phyloP scores from a whole-genome alignment of 2,113 vertebrate species.

The Halcyon malimbica region DNA sequence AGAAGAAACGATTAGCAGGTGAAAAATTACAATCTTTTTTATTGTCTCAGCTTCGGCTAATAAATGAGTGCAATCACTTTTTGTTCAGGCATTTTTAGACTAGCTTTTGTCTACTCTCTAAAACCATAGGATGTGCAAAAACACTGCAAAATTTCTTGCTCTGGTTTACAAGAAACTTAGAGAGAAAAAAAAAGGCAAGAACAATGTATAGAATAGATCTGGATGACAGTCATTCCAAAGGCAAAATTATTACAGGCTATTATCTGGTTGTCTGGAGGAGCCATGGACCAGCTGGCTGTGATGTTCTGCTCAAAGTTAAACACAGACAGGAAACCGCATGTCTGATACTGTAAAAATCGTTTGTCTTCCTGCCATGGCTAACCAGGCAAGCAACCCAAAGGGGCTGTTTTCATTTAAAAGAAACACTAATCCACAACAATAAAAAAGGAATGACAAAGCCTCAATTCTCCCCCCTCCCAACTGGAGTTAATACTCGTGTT shows the following conservation, averaged over 20 bases:
- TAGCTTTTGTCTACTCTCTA: not conserved
- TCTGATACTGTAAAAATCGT: slow-evolving; percentile 88
- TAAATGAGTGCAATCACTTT: not conserved
- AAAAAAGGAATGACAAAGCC: slow-evolving; percentile 52
- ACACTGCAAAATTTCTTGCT: not conserved
- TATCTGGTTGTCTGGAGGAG: slow-evolving; percentile 70
- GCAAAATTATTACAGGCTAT: slow-evolving; percentile 67
- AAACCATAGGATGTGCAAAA: not conserved
- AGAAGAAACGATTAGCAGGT: not conserved
- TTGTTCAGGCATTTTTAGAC: not conserved
- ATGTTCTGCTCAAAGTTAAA: slow-evolving; percentile 86
- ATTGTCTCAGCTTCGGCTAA: not conserved
- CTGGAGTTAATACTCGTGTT: not conserved
- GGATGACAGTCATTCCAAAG: slow-evolving; percentile 55
- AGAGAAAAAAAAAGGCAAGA: not conserved
- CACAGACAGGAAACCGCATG: slow-evolving; percentile 94
- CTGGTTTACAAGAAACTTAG: not conserved
- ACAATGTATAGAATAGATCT: slow-evolving; percentile 16
- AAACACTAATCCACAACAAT: slow-evolving; percentile 72
- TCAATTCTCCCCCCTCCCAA: not conserved
- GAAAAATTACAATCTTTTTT: not conserved
- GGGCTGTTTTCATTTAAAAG: slow-evolving; percentile 79
- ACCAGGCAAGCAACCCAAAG: slow-evolving; percentile 72
- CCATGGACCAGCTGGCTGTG: slow-evolving; percentile 76
- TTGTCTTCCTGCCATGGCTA: slow-evolving; percentile 79